Base-by-base conservation (phyloP, 2,888 invertebrate genomes). In the Aphodius sticticus region DNA sequence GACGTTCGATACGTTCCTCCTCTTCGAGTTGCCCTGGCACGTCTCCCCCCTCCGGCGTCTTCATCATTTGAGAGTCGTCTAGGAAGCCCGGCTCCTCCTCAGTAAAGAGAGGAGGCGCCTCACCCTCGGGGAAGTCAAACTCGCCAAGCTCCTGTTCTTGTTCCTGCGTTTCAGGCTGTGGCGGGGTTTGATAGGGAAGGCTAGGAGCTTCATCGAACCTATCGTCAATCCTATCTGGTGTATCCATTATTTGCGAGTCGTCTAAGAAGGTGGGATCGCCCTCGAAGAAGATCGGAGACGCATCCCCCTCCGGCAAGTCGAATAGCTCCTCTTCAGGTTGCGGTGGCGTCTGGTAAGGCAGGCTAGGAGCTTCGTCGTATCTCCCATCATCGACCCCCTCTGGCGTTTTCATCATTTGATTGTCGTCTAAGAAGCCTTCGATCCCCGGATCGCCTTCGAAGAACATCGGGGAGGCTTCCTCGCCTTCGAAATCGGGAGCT, bases 151-250 rank as follows among this genome's bases (percentile, higher is more conserved):
- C 26, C 26, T 26, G 26, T 2, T 26, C 26, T n/a, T 69, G 69
- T 26, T 16, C n/a, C n/a, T 37, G 69, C 14, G 6, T 7, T 16
- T 16, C 16, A 69, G 15, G 76, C 69, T 77, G 69, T 1, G 80
- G 76, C 1, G 82, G 82, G 16, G 82, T 80, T 72, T 76, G 16
- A 71, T 80, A 81, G 0, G 80, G 81, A 14, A 80, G 36, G 70
- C 78, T 80, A 1, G 77, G 70, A 9, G 80, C 76, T 16, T 70
- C 70, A n/a, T 70, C 70, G 26, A 16, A 70, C 15, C 15, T 70
- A 71, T 12, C 53, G 7, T 53, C 53, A 53, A 53, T 5, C 53
- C 53, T 7, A 2, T 53, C 53, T 7, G 78, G 70, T 16, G 76
- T 78, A 2, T 26, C 7, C 78, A 76, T 78, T 15, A 76, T 76